Evolutionary conservation across 2,888 invertebrate genomes (phyloP).

Genomic region (Eupeodes luniger): DNA sequence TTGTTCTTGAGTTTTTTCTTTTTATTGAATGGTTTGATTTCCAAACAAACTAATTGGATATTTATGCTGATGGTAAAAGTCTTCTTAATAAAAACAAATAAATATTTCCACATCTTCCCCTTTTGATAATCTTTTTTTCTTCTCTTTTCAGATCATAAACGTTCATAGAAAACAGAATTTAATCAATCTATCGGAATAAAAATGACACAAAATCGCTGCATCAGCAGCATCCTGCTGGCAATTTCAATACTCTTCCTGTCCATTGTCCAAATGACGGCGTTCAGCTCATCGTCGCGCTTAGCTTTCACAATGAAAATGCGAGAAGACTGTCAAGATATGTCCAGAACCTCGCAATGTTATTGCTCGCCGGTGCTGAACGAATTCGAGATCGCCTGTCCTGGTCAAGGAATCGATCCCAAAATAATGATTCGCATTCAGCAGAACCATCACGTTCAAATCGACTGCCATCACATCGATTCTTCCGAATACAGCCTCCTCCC

Average conservation of each 20-base stretch:
- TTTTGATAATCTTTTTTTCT: background rate
- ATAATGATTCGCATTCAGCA: conserved; percentile 82
- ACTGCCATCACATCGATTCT: conserved; percentile 81
- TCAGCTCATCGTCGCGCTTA: conserved; percentile 48
- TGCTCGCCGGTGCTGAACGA: conserved; percentile 81
- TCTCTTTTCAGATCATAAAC: conserved; percentile 3
- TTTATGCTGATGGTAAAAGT: background rate
- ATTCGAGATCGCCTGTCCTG: conserved; percentile 82
- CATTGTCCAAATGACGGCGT: conserved; percentile 45
- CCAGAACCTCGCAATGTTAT: conserved; percentile 79
- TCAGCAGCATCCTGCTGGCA: conserved; percentile 41
- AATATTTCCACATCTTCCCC: too few species aligned
- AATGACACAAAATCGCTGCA: conserved; percentile 37
- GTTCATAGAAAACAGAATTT: conserved; percentile 18
- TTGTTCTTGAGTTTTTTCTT: background rate
- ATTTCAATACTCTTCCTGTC: conserved; percentile 36
- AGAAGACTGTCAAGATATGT: conserved; percentile 80
- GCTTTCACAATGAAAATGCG: conserved; percentile 77
- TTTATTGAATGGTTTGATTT: background rate
- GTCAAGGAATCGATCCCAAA: conserved; percentile 78
- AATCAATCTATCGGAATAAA: conserved; percentile 2
- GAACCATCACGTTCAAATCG: conserved; percentile 80
- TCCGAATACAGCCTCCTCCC: conserved; percentile 81
- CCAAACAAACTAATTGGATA: background rate
- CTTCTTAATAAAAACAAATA: too few species aligned